Evolutionary conservation across 2,888 invertebrate genomes (phyloP).

Genomic region (Bellardia pandia): DNA sequence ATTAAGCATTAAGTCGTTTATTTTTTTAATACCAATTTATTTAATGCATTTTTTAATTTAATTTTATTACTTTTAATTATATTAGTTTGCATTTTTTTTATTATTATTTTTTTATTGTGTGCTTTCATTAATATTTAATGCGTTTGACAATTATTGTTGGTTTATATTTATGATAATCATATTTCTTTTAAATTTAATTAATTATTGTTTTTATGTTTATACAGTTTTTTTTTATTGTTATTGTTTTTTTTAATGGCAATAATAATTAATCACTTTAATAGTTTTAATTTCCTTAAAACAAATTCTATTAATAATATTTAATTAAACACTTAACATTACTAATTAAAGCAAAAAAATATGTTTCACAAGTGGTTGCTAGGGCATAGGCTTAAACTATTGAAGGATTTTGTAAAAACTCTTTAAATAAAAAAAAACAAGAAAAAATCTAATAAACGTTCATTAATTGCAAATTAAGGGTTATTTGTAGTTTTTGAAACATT

Average conservation of each 20-base stretch:
- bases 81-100: not conserved
- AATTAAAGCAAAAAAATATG: not conserved
- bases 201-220: not conserved
- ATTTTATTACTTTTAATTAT: not conserved
- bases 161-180: constrained; percentile 9
- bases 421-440: too few species aligned
- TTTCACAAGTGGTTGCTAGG: not conserved
- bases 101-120: not conserved
- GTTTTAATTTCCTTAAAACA: constrained; percentile 18
- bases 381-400: not conserved
- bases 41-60: not conserved
- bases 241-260: constrained; percentile 18
- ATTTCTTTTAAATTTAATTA: not conserved
- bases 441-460: too few species aligned
- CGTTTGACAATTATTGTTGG: constrained; percentile 42
- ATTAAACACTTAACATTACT: constrained; percentile 13
- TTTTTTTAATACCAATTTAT: too few species aligned
- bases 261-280: constrained; percentile 37
- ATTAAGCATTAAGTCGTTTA: too few species aligned
- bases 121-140: constrained; percentile 20
- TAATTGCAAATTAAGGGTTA: too few species aligned
- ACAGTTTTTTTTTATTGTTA: constrained; percentile 1
- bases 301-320: constrained; percentile 17
- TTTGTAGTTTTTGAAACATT: too few species aligned
- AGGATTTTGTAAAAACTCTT: too few species aligned